Evolutionary conservation across 1,140 invertebrate species (phyloP).

Genomic region (Zophobas atratus): DNA sequence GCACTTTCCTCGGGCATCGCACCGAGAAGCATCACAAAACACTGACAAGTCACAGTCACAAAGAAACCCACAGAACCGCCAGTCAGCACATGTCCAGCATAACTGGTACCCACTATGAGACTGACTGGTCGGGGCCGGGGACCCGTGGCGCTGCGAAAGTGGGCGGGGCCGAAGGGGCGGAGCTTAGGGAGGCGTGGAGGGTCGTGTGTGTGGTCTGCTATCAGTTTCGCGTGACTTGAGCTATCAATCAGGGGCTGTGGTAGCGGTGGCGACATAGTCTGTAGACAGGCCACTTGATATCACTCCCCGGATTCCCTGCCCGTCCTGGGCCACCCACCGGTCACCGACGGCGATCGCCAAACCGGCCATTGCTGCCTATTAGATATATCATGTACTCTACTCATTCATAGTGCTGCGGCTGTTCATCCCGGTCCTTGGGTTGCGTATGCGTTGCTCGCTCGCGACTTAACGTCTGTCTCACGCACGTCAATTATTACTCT

Average conservation of each 20-base stretch:
- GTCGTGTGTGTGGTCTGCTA: slow-evolving; percentile 65
- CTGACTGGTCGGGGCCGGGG: slow-evolving; percentile 51
- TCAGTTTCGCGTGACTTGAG: slow-evolving; percentile 66
- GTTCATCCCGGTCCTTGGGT: background rate
- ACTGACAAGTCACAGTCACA: slow-evolving; percentile 27
- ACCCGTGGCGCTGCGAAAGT: slow-evolving; percentile 23
- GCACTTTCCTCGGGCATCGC: slow-evolving; percentile 65
- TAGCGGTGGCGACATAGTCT: slow-evolving; percentile 68
- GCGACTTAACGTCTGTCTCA: slow-evolving; percentile 21
- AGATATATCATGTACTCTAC: slow-evolving; percentile 22
- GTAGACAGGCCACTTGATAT: slow-evolving; percentile 68
- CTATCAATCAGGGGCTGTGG: slow-evolving; percentile 67
- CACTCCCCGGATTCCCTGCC: slow-evolving; percentile 58
- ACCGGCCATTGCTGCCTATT: slow-evolving; percentile 62
- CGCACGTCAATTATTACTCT: slow-evolving; percentile 30
- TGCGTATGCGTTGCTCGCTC: background rate
- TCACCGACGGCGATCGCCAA: slow-evolving; percentile 60
- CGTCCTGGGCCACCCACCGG: slow-evolving; percentile 64
- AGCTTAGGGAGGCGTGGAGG: slow-evolving; percentile 47
- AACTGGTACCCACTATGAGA: slow-evolving; percentile 58
- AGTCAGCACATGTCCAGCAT: slow-evolving; percentile 52
- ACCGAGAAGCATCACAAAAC: slow-evolving; percentile 65
- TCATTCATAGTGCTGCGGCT: slow-evolving; percentile 3
- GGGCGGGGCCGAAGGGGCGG: slow-evolving; percentile 49
- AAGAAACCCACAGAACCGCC: slow-evolving; percentile 10